Percentiles rank a stretch among this genome's conserved stretches.
phyloP scores from a whole-genome alignment of 2,888 invertebrate species.

The Parascotia fuliginaria region DNA sequence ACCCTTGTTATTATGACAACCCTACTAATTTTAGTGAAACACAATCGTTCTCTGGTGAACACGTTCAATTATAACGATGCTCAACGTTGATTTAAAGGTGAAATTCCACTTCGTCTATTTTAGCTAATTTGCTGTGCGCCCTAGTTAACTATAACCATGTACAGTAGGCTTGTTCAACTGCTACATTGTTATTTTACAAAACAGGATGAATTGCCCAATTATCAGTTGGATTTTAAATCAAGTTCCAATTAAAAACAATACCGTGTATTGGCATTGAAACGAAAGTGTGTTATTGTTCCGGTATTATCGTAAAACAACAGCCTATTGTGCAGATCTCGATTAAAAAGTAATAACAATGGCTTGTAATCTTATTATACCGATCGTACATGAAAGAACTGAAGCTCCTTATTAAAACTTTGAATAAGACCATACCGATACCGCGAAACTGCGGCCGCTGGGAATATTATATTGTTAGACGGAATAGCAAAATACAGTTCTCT shows the following conservation, averaged over 20 bases:
- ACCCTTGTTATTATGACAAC: conserved; percentile 63
- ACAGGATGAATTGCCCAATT: conserved; percentile 14
- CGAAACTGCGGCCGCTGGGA: neutral
- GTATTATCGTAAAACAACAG: neutral
- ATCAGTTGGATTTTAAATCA: conserved; percentile 5
- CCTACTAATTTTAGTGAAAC: conserved; percentile 62
- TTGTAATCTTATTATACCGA: neutral
- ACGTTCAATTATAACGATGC: conserved; percentile 26
- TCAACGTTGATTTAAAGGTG: conserved; percentile 27
- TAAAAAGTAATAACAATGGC: conserved; percentile 3
- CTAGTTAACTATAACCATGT: conserved; percentile 4
- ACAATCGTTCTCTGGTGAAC: conserved; percentile 33
- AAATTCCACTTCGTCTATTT: conserved; percentile 18
- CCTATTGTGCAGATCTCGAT: conserved; percentile 2
- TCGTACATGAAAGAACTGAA: neutral
- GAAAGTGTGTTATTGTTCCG: conserved; percentile 3
- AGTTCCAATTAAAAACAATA: conserved; percentile 25
- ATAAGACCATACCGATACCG: neutral
- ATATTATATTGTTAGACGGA: neutral
- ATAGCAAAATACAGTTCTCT: neutral
- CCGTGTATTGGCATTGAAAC: conserved; percentile 2
- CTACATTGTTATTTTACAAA: conserved; percentile 5
- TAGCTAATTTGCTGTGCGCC: conserved; percentile 9
- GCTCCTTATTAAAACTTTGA: neutral
- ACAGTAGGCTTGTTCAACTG: conserved; percentile 5